Conservation (phyloP, 2,113 vertebrate species). For the Prolemur simus region DNA sequence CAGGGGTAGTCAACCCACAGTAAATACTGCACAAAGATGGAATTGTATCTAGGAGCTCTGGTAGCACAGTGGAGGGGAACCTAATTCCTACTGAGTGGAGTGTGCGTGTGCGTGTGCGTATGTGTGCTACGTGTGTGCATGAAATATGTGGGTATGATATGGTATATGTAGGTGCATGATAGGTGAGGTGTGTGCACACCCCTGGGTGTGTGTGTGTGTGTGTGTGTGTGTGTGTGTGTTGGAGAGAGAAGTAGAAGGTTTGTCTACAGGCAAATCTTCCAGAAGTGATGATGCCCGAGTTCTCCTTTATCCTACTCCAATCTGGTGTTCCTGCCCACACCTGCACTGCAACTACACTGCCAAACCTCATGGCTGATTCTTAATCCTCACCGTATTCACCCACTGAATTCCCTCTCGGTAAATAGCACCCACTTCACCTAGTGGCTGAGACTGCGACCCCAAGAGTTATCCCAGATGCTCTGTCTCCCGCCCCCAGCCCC, state of each 20-base stretch:
- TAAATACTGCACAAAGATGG: not conserved
- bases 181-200: not conserved
- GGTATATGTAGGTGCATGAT: not conserved
- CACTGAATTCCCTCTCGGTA: not conserved
- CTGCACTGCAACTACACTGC: not conserved
- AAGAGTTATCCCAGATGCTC: not conserved
- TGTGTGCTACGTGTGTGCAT: not conserved
- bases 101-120: no score
- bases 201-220: not conserved
- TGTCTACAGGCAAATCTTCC: not conserved
- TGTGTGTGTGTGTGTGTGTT: not conserved
- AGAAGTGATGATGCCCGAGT: not conserved
- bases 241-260: not conserved
- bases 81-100: not conserved
- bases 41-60: not conserved
- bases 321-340: not conserved
- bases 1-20: fast-evolving
- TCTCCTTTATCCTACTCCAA: not conserved
- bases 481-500: not conserved
- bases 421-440: not conserved
- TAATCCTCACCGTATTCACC: not conserved
- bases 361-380: no score
- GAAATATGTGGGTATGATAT: not conserved
- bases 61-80: not conserved
- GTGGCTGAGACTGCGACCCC: not conserved